Conservation (phyloP, 2,797 vertebrate genomes). For the Adelosebastes latens region DNA sequence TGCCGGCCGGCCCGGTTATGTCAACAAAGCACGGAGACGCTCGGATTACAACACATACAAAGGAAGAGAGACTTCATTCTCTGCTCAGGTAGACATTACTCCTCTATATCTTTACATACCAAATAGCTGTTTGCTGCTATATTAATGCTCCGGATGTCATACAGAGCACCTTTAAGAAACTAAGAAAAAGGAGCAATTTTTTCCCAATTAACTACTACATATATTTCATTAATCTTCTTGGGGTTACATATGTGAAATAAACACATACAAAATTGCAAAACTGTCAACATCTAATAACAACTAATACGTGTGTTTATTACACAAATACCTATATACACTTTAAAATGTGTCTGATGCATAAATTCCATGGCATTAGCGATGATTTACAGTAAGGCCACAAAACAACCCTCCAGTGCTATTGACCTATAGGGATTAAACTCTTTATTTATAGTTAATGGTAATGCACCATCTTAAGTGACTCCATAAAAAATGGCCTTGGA, state of each 20-base stretch:
- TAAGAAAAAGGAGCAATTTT: not conserved
- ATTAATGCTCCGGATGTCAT: too few relatives aligned
- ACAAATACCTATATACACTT: not conserved
- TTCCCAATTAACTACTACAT: not conserved
- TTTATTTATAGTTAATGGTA: constrained; percentile 43
- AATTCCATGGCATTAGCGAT: constrained; percentile 11
- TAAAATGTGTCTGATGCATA: not conserved
- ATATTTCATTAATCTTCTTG: not conserved
- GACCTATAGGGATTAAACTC: constrained; percentile 24
- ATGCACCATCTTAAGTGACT: constrained; percentile 19
- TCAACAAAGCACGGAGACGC: too few relatives aligned
- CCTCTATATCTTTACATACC: too few relatives aligned
- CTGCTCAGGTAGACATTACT: too few relatives aligned
- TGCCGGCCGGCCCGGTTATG: too few relatives aligned
- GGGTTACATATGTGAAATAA: not conserved
- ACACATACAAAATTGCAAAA: not conserved
- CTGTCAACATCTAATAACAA: not conserved
- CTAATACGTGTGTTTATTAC: not conserved
- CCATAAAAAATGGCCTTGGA: constrained; percentile 51
- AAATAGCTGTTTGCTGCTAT: too few relatives aligned
- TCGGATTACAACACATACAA: too few relatives aligned
- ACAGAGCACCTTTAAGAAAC: too few relatives aligned
- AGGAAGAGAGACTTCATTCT: too few relatives aligned
- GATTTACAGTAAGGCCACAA: not conserved
- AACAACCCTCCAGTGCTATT: constrained; percentile 12